Evolutionary conservation across 2,797 vertebrate species (phyloP).

Genomic region (Molossus alvarezi): DNA sequence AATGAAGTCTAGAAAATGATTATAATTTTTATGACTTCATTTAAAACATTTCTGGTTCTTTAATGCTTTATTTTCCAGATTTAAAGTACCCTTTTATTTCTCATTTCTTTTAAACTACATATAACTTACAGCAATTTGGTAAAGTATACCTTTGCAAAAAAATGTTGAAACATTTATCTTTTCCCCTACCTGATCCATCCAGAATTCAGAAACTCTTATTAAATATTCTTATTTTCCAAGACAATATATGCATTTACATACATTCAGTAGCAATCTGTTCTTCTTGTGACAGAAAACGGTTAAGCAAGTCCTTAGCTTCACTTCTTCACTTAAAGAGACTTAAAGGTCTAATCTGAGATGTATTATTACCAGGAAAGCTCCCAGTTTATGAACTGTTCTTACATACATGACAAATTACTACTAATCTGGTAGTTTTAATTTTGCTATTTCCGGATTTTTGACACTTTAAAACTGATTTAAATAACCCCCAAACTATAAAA

Average conservation of each 20-base stretch:
- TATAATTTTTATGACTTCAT: background rate
- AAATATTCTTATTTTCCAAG: background rate
- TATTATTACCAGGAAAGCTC: background rate
- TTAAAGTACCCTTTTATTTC: background rate
- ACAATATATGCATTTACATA: background rate
- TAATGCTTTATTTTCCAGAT: background rate
- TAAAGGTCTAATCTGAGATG: background rate
- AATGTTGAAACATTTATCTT: background rate
- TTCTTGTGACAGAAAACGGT: background rate
- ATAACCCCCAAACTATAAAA: background rate
- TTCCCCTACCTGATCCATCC: background rate
- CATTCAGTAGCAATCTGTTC: background rate
- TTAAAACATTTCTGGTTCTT: background rate
- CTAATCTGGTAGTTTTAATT: constrained; percentile 10
- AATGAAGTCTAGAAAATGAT: background rate
- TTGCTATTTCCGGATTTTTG: constrained; percentile 17
- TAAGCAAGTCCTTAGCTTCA: background rate
- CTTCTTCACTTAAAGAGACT: background rate
- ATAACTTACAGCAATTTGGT: background rate
- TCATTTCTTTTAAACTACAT: background rate
- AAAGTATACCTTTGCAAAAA: background rate
- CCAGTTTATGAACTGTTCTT: background rate
- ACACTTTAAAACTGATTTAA: constrained; percentile 49
- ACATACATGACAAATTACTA: background rate
- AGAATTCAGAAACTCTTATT: background rate